Evolutionary conservation across 2,113 vertebrate genomes (phyloP).

Genomic region (Pluvialis apricaria): DNA sequence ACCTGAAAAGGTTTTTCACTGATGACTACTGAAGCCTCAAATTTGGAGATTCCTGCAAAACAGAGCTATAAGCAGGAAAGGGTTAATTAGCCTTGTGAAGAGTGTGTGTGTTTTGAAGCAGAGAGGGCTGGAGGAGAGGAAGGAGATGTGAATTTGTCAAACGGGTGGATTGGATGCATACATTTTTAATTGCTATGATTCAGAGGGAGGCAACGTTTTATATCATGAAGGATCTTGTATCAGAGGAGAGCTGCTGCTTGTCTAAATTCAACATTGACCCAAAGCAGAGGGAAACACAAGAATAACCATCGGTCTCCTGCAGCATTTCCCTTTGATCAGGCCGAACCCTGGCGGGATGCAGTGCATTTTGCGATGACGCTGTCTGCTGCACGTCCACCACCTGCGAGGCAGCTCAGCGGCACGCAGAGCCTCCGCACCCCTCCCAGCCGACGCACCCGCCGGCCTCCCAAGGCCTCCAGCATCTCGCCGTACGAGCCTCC

Average conservation of each 20-base stretch:
- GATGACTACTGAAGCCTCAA: background rate
- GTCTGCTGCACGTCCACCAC: background rate
- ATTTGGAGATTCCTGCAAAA: background rate
- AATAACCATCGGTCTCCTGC: background rate
- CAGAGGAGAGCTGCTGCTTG: background rate
- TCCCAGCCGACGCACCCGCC: fast-evolving
- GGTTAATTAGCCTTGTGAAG: background rate
- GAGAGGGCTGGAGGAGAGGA: background rate
- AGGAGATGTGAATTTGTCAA: background rate
- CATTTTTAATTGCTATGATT: background rate
- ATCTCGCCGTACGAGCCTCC: fast-evolving
- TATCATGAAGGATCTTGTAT: background rate
- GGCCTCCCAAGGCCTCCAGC: background rate
- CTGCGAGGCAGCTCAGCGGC: background rate
- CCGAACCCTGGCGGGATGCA: fast-evolving
- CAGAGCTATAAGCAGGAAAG: background rate
- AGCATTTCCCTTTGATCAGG: background rate
- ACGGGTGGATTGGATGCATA: background rate
- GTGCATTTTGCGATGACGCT: background rate
- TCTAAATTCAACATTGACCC: background rate
- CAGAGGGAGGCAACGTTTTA: background rate
- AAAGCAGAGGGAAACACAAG: background rate
- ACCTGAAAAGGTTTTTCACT: background rate
- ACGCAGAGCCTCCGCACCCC: background rate
- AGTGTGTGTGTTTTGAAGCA: background rate